A percentile compares a stretch with the other conserved stretches of the same genome.
Conservation (phyloP, 2,113 vertebrate genomes). For the Cyphomyrus discorhynchus region DNA sequence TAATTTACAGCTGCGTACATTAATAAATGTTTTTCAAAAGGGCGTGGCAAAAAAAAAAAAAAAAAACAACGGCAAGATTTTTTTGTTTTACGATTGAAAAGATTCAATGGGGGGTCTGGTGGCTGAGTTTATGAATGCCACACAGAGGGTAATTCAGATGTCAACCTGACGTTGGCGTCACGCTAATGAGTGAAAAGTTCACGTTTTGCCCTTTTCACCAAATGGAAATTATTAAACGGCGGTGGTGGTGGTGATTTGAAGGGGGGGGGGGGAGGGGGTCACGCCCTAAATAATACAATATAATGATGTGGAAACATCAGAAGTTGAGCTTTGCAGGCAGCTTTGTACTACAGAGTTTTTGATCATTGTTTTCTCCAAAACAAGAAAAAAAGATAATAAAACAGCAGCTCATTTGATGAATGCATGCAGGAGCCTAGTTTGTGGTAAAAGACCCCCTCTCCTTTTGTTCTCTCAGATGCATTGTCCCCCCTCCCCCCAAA, state of each 20-base stretch:
- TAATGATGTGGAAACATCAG: background rate
- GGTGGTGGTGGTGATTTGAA: background rate
- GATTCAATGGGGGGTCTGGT: background rate
- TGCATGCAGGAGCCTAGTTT: background rate
- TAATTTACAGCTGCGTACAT: background rate
- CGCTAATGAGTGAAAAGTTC: background rate
- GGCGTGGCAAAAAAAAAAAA: no score
- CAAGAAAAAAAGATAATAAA: background rate
- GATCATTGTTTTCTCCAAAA: conserved; percentile 15
- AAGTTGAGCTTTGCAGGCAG: background rate
- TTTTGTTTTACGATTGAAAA: background rate
- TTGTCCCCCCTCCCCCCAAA: background rate
- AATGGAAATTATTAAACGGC: background rate
- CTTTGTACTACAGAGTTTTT: conserved; percentile 8
- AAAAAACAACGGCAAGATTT: background rate
- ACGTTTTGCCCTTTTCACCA: background rate
- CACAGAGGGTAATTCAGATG: background rate
- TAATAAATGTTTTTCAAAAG: background rate
- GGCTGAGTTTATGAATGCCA: background rate
- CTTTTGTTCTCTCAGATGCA: background rate
- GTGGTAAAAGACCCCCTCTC: conserved; percentile 7
- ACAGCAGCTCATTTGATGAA: conserved; percentile 10
- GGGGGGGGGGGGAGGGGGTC: background rate
- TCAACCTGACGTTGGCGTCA: background rate
- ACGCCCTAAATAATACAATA: background rate